Evolutionary conservation across 2,888 invertebrate species (phyloP), one percentile per base, ranked within the genome.

Genomic region (Trilocha varians): DNA sequence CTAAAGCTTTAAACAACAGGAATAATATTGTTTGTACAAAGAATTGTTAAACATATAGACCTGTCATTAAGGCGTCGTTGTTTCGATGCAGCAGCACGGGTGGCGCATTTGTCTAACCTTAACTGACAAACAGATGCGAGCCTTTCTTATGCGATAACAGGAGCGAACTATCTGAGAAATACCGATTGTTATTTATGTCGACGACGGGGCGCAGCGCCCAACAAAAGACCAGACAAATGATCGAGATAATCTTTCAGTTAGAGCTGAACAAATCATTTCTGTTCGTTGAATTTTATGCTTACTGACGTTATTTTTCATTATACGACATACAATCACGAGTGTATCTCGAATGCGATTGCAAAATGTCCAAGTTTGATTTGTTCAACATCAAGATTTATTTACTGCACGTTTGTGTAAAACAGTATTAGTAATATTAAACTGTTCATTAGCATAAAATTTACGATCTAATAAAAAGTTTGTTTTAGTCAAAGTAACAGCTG

Each of bases 191-290:
- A 82, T 84, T 85, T 79, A 84, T 79, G 72, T 71, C 62, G 64
- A 64, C 62, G 69, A 58, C 65, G 62, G 60, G 61, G 57, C 71
- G 62, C 61, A 57, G 45, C 61, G 54, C 48, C 61, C 58, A 72
- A 83, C 80, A 80, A 83, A 83, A 75, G 74, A 65, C 62, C 65
- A 72, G 78, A 84, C 80, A 83, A 84, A 84, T 82, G 77, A 71
- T 64, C 62, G 55, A 70, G 80, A 78, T 82, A 78, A 82, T 75
- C 71, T 65, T 49, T 54, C 52, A 65, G 65, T 72, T 64, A 65
- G 58, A 53, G 57, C 51, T 58, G 64, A 62, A 62, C 57, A 43
- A 36, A 40, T 40, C 43, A 40, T 43, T 38, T 42, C 25, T 25
- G 25, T 25, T 25, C 25, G 11, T 9, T 9, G 8, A 25, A 11